Evolutionary conservation across 2,113 vertebrate genomes (phyloP).

Genomic region (Calyptommatus sinebrachiatus): DNA sequence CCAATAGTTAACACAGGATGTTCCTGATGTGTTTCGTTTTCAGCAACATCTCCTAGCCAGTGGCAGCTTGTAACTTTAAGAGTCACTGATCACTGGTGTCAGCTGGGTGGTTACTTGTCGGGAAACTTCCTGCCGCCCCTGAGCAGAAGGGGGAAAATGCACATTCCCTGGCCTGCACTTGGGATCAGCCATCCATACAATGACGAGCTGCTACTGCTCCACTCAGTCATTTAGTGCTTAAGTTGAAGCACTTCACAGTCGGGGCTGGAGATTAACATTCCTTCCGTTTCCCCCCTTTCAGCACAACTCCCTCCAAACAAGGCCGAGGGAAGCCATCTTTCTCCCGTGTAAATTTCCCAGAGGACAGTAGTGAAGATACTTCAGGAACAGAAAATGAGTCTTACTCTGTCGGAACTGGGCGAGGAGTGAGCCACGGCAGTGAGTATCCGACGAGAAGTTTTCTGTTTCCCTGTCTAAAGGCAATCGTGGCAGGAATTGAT

Average conservation of each 20-base stretch:
- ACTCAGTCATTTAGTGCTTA: neutral
- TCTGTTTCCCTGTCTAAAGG: rapidly evolving
- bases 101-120: no score
- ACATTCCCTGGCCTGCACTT: no score
- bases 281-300: constrained; percentile 50
- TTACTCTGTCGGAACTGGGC: constrained; percentile 89
- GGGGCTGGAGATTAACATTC: neutral
- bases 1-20: neutral
- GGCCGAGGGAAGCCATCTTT: constrained; percentile 94
- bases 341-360: constrained; percentile 89
- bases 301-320: constrained; percentile 96
- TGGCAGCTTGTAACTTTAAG: no score
- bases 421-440: constrained; percentile 88
- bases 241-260: no score
- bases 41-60: neutral
- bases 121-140: no score
- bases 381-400: constrained; percentile 97
- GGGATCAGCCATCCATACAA: no score
- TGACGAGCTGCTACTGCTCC: no score
- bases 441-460: constrained; percentile 58
- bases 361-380: constrained; percentile 98
- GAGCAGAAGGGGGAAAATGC: no score
- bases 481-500: rapidly evolving
- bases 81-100: no score
- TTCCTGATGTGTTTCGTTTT: neutral